phyloP scores from a whole-genome alignment of 2,888 invertebrate genomes.

The Sarcophaga rosellei region DNA sequence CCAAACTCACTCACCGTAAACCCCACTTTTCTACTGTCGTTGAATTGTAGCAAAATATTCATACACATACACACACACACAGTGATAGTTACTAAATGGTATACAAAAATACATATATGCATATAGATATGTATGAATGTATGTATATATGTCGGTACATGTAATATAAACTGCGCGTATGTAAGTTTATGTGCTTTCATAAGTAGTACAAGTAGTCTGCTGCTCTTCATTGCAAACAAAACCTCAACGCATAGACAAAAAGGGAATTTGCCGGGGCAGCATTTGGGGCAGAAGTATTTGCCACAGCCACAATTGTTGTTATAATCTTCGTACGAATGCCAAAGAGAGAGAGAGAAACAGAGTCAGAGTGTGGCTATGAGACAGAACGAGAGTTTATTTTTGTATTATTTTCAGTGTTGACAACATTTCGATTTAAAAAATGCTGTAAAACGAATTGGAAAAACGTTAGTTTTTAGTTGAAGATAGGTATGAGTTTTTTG shows the following conservation, averaged over 20 bases:
- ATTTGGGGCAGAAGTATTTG: constrained; percentile 24
- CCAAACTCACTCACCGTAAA: constrained; percentile 32
- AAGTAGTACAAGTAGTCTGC: constrained; percentile 60
- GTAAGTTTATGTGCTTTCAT: constrained; percentile 14
- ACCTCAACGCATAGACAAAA: background rate
- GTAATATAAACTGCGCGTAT: background rate
- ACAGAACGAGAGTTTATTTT: constrained; percentile 49
- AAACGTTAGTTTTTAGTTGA: too few species aligned
- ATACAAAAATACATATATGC: constrained; percentile 5
- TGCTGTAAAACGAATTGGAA: too few species aligned
- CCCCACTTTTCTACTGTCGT: constrained; percentile 35
- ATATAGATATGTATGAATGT: background rate
- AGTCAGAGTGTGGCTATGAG: constrained; percentile 1
- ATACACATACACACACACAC: background rate
- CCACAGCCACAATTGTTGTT: constrained; percentile 35
- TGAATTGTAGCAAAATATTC: background rate
- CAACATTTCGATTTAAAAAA: too few species aligned
- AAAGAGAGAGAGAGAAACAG: constrained; percentile 17
- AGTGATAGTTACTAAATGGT: background rate
- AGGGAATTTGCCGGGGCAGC: background rate
- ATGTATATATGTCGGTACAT: background rate
- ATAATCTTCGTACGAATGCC: background rate
- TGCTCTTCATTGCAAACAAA: constrained; percentile 21
- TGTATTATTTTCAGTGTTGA: constrained; percentile 31
- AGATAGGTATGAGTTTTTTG: too few species aligned